Conservation (phyloP, 1,140 invertebrate species). For the Pachypsylla venusta region DNA sequence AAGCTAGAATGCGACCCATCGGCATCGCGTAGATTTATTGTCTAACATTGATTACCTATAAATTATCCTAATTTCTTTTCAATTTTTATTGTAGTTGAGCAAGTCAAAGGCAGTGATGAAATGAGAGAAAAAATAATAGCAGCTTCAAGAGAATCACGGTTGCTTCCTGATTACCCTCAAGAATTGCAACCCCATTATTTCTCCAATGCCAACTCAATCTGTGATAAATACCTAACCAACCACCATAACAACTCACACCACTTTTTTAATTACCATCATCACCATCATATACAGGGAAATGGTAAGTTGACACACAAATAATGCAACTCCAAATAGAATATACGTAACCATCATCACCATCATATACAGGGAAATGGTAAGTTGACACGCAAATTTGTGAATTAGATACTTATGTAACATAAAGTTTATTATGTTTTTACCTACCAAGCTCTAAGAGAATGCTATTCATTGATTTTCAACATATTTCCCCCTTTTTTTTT, state of each 20-base stretch:
- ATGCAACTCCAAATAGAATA: conserved; percentile 10
- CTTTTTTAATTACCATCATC: conserved; percentile 7
- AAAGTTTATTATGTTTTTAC: too few species aligned
- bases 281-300: conserved; percentile 21
- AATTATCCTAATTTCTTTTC: background rate
- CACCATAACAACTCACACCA: background rate
- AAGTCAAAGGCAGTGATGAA: conserved; percentile 53
- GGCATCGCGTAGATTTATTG: too few species aligned
- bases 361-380: conserved; percentile 23
- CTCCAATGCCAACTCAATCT: conserved; percentile 24
- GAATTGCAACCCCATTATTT: conserved; percentile 35
- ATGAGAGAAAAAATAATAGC: conserved; percentile 50
- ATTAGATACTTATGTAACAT: conserved; percentile 7
- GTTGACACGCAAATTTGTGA: too few species aligned
- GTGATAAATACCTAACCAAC: conserved; percentile 34
- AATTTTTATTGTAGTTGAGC: conserved; percentile 45
- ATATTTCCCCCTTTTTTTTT: conserved; percentile 3
- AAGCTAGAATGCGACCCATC: too few species aligned
- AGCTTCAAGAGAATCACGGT: conserved; percentile 41
- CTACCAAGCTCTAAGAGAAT: too few species aligned
- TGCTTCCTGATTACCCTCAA: conserved; percentile 41
- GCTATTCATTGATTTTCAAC: too few species aligned
- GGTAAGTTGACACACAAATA: conserved; percentile 23
- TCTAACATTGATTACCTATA: background rate
- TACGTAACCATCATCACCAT: conserved; percentile 12